These are phyloP conservation scores for Tokudaia muenninki DNA, from an alignment of 2,797 vertebrate genomes.

Conservation along the genomic window DNA sequence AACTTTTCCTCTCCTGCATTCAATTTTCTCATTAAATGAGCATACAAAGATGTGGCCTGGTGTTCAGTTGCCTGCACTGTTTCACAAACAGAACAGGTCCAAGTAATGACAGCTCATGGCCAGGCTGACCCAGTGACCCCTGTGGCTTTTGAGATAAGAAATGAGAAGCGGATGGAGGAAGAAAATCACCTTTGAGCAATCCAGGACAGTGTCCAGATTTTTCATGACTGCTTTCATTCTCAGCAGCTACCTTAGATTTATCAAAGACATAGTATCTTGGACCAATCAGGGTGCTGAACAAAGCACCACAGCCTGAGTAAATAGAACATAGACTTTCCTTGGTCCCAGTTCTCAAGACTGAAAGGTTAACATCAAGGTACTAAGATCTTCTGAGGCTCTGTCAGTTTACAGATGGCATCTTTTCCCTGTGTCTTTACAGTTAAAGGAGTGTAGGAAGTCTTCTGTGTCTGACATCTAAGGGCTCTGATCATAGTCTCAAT, in stretches of 20 bases:
- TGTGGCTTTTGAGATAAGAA: neutral
- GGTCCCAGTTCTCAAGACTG: neutral
- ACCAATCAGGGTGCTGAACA: neutral
- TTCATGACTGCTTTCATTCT: neutral
- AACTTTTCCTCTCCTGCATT: conserved; percentile 69
- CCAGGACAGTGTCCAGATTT: neutral
- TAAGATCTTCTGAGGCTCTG: neutral
- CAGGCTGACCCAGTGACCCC: fast-evolving
- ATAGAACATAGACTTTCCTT: neutral
- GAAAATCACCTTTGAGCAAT: neutral
- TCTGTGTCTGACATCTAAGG: neutral
- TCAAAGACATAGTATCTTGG: neutral
- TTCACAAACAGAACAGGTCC: conserved; percentile 33
- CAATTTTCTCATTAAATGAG: conserved; percentile 75
- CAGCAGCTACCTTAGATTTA: neutral
- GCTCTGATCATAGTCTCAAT: neutral
- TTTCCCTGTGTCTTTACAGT: neutral
- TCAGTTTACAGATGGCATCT: neutral
- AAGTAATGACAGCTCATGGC: neutral
- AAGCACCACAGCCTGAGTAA: neutral
- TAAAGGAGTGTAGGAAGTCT: neutral
- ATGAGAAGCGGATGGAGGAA: neutral
- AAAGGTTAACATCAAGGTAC: neutral
- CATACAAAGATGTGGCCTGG: conserved; percentile 42
- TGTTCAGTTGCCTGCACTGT: conserved; percentile 11